Percentiles rank a stretch among this genome's conserved stretches.
Conservation (phyloP, 2,113 vertebrate genomes). For the Dipodomys ordii region DNA sequence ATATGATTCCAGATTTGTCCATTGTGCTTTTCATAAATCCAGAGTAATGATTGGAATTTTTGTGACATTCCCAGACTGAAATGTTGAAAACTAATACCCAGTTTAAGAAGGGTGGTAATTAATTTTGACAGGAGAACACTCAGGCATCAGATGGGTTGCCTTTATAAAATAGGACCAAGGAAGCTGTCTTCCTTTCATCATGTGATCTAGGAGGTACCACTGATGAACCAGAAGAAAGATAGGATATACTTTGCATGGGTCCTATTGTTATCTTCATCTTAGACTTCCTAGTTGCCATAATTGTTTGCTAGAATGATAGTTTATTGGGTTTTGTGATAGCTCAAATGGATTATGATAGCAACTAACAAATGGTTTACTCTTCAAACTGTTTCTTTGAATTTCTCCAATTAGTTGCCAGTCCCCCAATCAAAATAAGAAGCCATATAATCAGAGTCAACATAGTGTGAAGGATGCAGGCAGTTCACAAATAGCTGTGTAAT, state of each 20-base stretch:
- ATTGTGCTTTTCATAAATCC: neutral
- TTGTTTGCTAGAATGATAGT: neutral
- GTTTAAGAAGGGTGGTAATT: neutral
- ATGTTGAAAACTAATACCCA: neutral
- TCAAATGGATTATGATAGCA: neutral
- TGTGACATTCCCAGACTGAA: neutral
- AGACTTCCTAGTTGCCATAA: neutral
- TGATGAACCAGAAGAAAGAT: neutral
- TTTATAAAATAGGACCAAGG: neutral
- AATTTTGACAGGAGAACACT: neutral
- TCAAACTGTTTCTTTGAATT: neutral
- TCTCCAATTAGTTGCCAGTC: neutral
- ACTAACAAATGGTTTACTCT: neutral
- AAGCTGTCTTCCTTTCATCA: neutral
- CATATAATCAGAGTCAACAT: neutral
- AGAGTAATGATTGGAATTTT: neutral
- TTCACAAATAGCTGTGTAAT: neutral
- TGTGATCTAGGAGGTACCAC: neutral
- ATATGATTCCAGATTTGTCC: neutral
- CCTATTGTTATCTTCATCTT: neutral
- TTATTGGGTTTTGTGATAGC: neutral
- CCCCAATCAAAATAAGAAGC: neutral
- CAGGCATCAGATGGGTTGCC: neutral
- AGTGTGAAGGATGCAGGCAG: neutral
- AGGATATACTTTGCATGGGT: neutral